phyloP scores from a whole-genome alignment of 2,797 vertebrate species.

The Ibycter americanus region DNA sequence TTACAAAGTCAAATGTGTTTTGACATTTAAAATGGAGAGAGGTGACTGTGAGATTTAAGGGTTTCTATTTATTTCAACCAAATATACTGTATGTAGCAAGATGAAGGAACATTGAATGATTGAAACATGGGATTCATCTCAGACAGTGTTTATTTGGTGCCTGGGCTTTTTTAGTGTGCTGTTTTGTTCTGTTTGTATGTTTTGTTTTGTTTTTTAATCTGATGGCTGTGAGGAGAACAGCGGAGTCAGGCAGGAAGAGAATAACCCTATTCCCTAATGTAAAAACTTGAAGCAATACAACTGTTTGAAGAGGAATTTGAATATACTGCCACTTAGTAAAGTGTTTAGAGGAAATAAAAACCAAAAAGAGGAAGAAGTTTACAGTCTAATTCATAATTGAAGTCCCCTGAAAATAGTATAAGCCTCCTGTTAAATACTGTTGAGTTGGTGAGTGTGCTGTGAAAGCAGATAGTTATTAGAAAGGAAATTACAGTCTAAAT shows the following conservation, averaged over 20 bases:
- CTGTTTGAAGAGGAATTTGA: neutral
- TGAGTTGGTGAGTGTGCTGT: neutral
- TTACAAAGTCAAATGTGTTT: conserved; percentile 48
- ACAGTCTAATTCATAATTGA: neutral
- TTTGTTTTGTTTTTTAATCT: neutral
- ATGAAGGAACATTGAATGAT: neutral
- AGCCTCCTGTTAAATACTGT: neutral
- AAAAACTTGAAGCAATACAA: neutral
- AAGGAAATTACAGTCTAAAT: conserved; percentile 10
- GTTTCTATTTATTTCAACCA: conserved; percentile 5
- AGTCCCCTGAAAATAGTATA: neutral
- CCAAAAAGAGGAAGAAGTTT: neutral
- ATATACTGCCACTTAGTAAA: neutral
- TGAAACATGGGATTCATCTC: neutral
- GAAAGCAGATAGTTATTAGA: conserved; percentile 3
- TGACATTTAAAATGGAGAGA: conserved; percentile 26
- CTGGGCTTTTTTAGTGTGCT: neutral
- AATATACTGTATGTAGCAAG: neutral
- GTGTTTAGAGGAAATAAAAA: neutral
- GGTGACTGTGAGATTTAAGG: neutral
- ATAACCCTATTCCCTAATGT: neutral
- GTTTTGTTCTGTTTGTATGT: neutral
- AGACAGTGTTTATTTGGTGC: neutral
- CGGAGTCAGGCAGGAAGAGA: neutral
- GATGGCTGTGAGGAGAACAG: neutral